phyloP scores from a whole-genome alignment of 2,888 invertebrate genomes.

The Alcis repandata region DNA sequence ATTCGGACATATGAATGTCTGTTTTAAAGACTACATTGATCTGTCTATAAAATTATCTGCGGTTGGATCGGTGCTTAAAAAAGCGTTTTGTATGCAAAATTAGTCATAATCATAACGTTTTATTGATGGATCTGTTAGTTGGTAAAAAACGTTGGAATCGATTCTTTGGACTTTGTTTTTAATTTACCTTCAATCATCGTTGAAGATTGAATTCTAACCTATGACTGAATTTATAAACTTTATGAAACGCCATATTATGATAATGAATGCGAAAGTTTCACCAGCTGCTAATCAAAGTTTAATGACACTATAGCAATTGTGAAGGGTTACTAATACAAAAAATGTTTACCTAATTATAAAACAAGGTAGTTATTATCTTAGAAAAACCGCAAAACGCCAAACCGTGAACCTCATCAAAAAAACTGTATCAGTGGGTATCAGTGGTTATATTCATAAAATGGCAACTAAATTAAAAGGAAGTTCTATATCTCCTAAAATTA shows the following conservation, averaged over 20 bases:
- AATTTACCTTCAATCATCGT: background rate
- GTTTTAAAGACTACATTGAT: conserved; percentile 76
- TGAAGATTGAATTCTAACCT: background rate
- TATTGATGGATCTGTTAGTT: conserved; percentile 53
- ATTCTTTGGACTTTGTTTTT: background rate
- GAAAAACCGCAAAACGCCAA: too few relatives aligned
- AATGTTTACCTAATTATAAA: too few relatives aligned
- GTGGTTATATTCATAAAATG: conserved; percentile 1
- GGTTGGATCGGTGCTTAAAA: conserved; percentile 68
- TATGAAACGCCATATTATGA: too few relatives aligned
- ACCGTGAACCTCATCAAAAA: too few relatives aligned
- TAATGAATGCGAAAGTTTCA: too few relatives aligned
- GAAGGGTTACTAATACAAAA: too few relatives aligned
- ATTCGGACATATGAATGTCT: conserved; percentile 82
- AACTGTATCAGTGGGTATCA: too few relatives aligned
- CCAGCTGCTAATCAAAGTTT: too few relatives aligned
- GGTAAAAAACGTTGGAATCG: conserved; percentile 13
- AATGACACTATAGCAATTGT: background rate
- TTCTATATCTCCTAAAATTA: conserved; percentile 13
- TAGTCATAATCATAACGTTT: conserved; percentile 59
- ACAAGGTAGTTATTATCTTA: too few relatives aligned
- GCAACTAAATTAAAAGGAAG: conserved; percentile 28
- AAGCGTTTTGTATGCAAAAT: conserved; percentile 66
- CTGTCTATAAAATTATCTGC: conserved; percentile 71
- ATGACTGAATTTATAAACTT: too few relatives aligned